Evolutionary conservation across 2,797 vertebrate genomes (phyloP).

Genomic region (Sebastolobus alascanus): DNA sequence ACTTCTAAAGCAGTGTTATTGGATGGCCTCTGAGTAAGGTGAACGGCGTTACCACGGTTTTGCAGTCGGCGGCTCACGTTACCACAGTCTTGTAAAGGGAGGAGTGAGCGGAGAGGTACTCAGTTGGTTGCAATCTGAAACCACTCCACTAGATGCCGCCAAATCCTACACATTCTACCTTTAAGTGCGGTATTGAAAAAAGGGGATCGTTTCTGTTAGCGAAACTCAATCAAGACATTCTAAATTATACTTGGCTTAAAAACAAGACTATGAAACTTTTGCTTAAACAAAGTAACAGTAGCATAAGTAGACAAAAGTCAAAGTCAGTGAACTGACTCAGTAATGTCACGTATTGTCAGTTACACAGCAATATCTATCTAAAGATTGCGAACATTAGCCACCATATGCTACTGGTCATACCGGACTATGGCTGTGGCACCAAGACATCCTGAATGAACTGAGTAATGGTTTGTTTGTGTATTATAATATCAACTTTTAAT

Average conservation of each 20-base stretch:
- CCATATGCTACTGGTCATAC: not conserved
- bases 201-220: not conserved
- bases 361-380: not conserved
- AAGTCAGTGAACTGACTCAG: not conserved
- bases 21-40: no score
- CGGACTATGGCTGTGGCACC: conserved; percentile 20
- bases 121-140: no score
- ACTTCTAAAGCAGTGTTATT: no score
- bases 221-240: not conserved
- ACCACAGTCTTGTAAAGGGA: no score
- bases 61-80: no score
- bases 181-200: not conserved
- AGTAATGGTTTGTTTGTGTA: not conserved
- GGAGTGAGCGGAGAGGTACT: no score
- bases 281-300: not conserved
- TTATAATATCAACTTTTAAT: not conserved
- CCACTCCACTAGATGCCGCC: no score
- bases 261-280: not conserved
- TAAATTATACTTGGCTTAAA: not conserved
- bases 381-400: not conserved
- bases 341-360: not conserved
- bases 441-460: not conserved
- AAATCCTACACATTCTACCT: no score
- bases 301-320: not conserved
- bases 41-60: no score